Evolutionary conservation across 2,888 invertebrate genomes (phyloP), one percentile per base, ranked within the genome.

Genomic region (Plagodis pulveraria): DNA sequence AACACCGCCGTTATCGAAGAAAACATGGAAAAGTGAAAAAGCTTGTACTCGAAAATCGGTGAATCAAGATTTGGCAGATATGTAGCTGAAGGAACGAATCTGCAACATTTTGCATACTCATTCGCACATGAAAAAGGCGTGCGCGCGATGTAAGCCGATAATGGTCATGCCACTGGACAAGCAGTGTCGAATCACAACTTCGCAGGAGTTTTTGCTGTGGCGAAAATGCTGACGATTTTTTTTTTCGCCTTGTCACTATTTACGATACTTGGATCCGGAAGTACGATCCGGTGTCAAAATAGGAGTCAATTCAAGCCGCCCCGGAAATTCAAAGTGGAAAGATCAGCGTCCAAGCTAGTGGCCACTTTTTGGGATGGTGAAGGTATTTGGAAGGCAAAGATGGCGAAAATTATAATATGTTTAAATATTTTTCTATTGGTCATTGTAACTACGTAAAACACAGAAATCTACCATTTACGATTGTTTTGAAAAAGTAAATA

Each of bases 81-180:
- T n/a, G n/a, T 50, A 43, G 50, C n/a, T n/a, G n/a, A n/a, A 52
- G 36, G 45, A 45, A 52, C 10, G n/a, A 45, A 38, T 45, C 32
- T 22, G 38, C 35, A n/a, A n/a, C n/a, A n/a, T n/a, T n/a, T n/a
- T 38, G 10, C 38, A 12, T 34, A 12, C 36, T 22, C 35, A 51
- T 51, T 43, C 36, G 12, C 34, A 35, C 22, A 44, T 35, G 51
- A 36, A 35, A 51, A 52, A 12, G 12, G n/a, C 34, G n/a, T n/a
- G n/a, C 6, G 50, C 43, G 22, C 35, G 9, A 33, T 43, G 50
- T 35, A 12, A 43, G 33, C 46, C 72, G 46, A 63, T 68, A 70
- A 71, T 76, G 69, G 73, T 75, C 65, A 71, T 67, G 48, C 60
- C 69, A 55, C 65, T 34, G 34, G 65, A 74, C 41, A 73, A 72